Evolutionary conservation across 1,140 invertebrate genomes (phyloP).

Genomic region (Dryas iulia): DNA sequence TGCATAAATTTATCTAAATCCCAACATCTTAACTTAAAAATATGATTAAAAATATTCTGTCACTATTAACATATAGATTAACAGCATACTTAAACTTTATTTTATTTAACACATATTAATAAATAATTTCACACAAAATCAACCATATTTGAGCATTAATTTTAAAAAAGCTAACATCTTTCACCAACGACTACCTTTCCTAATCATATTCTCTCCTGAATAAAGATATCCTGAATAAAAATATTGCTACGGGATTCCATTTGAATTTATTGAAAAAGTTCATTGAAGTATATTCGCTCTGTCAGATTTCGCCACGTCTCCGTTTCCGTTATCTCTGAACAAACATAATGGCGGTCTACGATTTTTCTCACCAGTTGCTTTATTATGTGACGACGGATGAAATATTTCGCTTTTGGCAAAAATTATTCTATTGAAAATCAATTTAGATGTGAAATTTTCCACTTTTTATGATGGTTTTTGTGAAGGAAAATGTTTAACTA

Average conservation of each 20-base stretch:
- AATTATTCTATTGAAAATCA: neutral
- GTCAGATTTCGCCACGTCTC: constrained; percentile 10
- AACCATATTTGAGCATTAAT: no score
- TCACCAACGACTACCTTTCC: neutral
- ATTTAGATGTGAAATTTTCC: neutral
- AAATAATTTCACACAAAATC: no score
- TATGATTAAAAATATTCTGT: no score
- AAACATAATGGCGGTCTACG: constrained; percentile 13
- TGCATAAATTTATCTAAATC: no score
- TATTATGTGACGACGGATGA: constrained; percentile 4
- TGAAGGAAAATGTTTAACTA: no score
- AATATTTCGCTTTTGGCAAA: neutral
- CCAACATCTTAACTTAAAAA: no score
- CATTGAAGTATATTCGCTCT: constrained; percentile 40
- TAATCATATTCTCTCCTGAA: constrained; percentile 8
- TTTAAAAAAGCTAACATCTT: neutral
- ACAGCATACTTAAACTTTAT: no score
- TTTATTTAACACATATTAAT: no score
- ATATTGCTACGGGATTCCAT: constrained; percentile 34
- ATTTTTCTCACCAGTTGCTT: constrained; percentile 18
- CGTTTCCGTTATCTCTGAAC: constrained; percentile 6
- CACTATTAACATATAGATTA: no score
- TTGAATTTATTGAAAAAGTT: constrained; percentile 62
- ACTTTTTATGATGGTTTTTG: no score
- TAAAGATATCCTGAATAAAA: constrained; percentile 25